A percentile compares a stretch with the other conserved stretches of the same genome.
Conservation (phyloP, 2,113 vertebrate species). For the Protomyctophum bolini region DNA sequence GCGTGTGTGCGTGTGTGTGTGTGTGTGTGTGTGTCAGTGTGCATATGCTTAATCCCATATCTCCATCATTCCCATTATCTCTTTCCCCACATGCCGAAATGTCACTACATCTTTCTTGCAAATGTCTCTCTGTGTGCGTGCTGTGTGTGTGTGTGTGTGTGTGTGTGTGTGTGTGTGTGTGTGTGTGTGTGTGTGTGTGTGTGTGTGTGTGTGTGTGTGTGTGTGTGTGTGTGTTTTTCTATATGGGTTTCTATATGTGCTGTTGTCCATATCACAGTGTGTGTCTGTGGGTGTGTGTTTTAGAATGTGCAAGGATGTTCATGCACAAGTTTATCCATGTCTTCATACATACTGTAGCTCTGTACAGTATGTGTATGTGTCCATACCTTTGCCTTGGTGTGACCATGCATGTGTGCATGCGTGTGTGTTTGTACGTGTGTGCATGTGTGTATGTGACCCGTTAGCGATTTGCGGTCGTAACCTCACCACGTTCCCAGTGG, state of each 20-base stretch:
- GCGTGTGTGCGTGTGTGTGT: constrained; percentile 40
- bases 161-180: not conserved
- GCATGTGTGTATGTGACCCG: constrained; percentile 42
- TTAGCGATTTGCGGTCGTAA: constrained; percentile 42
- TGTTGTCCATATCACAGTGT: not conserved
- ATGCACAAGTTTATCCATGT: not conserved
- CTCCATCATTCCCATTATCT: constrained; percentile 77
- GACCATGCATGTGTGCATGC: not conserved
- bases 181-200: constrained; percentile 22
- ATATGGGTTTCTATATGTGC: constrained; percentile 9
- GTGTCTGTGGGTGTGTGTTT: constrained; percentile 8
- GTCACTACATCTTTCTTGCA: constrained; percentile 75
- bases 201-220: constrained; percentile 19
- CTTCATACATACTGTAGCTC: not conserved
- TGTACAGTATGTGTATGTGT: not conserved
- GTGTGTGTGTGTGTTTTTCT: not conserved
- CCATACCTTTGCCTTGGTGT: not conserved
- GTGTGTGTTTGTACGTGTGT: constrained; percentile 3
- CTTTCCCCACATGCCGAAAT: constrained; percentile 72
- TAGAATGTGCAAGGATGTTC: not conserved
- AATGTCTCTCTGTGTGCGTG: constrained; percentile 66
- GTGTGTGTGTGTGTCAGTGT: not conserved
- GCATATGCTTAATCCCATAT: constrained; percentile 61
- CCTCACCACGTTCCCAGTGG: constrained; percentile 53
- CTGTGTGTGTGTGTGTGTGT: constrained; percentile 33